Evolutionary conservation across 2,888 invertebrate species (phyloP), one percentile per base, ranked within the genome.

Genomic region (Cheilosia pagana): DNA sequence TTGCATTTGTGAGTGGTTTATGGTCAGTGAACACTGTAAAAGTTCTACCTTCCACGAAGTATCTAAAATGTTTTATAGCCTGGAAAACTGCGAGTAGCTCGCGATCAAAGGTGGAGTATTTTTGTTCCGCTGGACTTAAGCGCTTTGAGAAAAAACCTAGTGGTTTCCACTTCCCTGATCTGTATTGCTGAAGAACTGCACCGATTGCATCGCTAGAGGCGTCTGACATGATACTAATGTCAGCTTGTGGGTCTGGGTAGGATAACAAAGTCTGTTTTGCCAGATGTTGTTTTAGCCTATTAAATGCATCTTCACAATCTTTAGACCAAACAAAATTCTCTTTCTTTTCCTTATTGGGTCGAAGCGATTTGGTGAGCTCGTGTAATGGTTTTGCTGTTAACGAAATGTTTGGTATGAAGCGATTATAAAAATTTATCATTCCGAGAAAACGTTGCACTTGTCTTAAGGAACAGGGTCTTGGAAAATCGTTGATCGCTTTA

Each of bases 401-500:
- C 5, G 48, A 50, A 25, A 55, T 55, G 7, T 35, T 57, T 19
- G 48, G 48, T 16, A 70, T 39, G 23, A 35, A 59, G 25, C 68
- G 68, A 45, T 55, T 57, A 45, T 57, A 68, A 41, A 68, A 68
- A 31, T 68, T 10, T 12, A 68, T 50, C 50, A 70, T 70, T 2
- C 57, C 57, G 16, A 70, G 59, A 28, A 70, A 70, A 2, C 70
- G 57, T 43, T 55, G 68, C 7, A 70, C 41, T 50, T 70, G 57
- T 50, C 57, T 70, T 16, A 70, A n/a, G 10, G 35, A 50, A 16
- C n/a, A 0, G 3, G 57, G 59, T 21, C 48, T 70, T 21, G 57
- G 48, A 39, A 70, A 59, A 3, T 59, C 59, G 19, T 35, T 70
- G 5, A 70, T 70, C 5, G 70, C 48, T 25, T 39, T 70, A 48